Conservation (phyloP, 2,113 vertebrate species). For the Silurus meridionalis region DNA sequence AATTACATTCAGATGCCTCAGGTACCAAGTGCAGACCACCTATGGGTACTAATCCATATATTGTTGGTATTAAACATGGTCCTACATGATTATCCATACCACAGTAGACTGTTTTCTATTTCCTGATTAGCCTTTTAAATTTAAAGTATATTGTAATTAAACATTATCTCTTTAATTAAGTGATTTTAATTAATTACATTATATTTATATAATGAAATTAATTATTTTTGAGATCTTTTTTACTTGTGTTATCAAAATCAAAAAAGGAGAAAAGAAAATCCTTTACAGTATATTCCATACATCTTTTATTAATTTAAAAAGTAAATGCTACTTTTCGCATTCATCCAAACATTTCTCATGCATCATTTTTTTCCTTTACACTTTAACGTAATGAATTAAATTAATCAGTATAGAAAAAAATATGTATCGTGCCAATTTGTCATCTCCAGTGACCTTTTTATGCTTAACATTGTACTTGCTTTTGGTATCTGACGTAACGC, state of each 20-base stretch:
- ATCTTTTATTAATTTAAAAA: neutral
- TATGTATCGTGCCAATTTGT: neutral
- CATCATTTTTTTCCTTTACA: neutral
- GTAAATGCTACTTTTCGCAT: neutral
- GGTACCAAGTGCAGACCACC: conserved; percentile 18
- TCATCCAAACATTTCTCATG: neutral
- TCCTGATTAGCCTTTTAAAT: neutral
- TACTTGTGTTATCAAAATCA: no score
- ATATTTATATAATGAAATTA: no score
- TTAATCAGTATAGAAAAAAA: neutral
- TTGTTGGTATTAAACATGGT: neutral
- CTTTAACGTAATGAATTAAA: neutral
- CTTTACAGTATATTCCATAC: neutral
- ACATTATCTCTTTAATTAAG: neutral
- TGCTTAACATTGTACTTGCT: neutral
- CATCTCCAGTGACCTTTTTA: neutral
- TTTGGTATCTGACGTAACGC: neutral
- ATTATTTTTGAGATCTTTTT: no score
- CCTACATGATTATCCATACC: conserved; percentile 10
- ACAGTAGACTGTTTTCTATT: neutral
- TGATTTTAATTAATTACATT: no score
- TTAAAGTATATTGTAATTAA: neutral
- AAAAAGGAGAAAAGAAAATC: neutral
- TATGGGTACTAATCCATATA: conserved; percentile 12
- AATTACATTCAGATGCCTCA: conserved; percentile 30